Evolutionary conservation across 2,113 vertebrate genomes (phyloP), one percentile per base, ranked within the genome.

Genomic region (Diadophis punctatus): DNA sequence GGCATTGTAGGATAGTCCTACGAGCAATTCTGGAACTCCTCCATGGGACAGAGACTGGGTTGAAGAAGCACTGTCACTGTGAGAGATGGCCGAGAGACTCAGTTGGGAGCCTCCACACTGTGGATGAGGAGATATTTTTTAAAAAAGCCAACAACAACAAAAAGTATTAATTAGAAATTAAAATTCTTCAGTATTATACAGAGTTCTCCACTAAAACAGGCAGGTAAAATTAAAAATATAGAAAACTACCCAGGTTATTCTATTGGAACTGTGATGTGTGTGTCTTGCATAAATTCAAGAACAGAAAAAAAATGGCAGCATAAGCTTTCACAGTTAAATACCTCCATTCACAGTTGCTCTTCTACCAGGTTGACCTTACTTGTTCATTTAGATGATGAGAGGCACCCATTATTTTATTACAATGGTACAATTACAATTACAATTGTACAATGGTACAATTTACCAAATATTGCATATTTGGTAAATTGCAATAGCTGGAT

Each of bases 1-100:
- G 96, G 99, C 98, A 53, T 98, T 99, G 97, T 99, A 99, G 9
- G 98, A 97, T 93, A 99, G 97, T 3, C 99, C 99, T 94, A 99
- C 97, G 68, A 99, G 96, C 95, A 99, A 98, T 97, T 99, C 99
- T 53, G 99, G 99, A 95, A 97, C 97, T 87, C 99, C 99, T 93
- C 98, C 99, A 93, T 99, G 98, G 0, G 99, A 98, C 97, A 99
- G 97, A 25, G 98, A 99, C 98, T 99, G 99, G 3, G 98, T 98
- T 93, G 98, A 99, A 23, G 98, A 99, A 96, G 98, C 96, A 49
- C 98, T 98, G 93, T 99, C 98, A 58, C 98, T 99, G 97, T 98
- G 98, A 95, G 98, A 98, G 94, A 98, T 97, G 18, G 97, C 97
- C 52, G 98, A 98, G 93, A 98, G 97, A 97, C 98, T 99, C 91